Evolutionary conservation across 2,113 vertebrate genomes (phyloP).

Genomic region (Oryzias celebensis): DNA sequence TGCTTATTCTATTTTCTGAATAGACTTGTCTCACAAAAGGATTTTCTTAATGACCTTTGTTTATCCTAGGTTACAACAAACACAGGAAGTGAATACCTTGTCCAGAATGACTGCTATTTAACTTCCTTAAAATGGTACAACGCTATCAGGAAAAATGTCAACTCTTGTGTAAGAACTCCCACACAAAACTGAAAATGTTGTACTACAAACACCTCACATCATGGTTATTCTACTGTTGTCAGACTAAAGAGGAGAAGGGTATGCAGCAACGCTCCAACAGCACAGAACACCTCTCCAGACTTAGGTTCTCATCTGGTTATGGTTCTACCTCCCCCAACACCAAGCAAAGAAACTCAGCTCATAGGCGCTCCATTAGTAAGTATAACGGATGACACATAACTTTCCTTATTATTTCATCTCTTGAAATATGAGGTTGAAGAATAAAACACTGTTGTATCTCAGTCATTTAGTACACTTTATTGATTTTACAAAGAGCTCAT

Average conservation of each 20-base stretch:
- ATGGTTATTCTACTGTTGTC: neutral
- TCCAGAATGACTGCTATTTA: slow-evolving; percentile 42
- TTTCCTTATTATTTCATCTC: no score
- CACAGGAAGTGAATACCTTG: slow-evolving; percentile 57
- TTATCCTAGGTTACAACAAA: slow-evolving; percentile 45
- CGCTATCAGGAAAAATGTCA: slow-evolving; percentile 23
- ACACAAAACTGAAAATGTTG: neutral
- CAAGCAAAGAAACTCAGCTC: slow-evolving; percentile 33
- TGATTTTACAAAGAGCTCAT: no score
- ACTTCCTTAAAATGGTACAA: slow-evolving; percentile 45
- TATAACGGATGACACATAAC: neutral
- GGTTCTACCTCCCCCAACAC: slow-evolving; percentile 20
- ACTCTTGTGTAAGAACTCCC: slow-evolving; percentile 42
- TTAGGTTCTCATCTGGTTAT: slow-evolving; percentile 43
- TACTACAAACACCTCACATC: no score
- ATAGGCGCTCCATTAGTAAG: slow-evolving; percentile 63
- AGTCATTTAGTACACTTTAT: no score
- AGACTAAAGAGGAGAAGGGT: slow-evolving; percentile 37
- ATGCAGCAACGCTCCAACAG: slow-evolving; percentile 46
- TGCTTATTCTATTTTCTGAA: no score
- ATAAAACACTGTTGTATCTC: no score
- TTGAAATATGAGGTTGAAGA: no score
- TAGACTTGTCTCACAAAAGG: neutral
- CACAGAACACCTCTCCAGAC: slow-evolving; percentile 44
- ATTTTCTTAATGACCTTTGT: neutral